Conservation (phyloP, 2,113 vertebrate species). For the Nibea coibor region DNA sequence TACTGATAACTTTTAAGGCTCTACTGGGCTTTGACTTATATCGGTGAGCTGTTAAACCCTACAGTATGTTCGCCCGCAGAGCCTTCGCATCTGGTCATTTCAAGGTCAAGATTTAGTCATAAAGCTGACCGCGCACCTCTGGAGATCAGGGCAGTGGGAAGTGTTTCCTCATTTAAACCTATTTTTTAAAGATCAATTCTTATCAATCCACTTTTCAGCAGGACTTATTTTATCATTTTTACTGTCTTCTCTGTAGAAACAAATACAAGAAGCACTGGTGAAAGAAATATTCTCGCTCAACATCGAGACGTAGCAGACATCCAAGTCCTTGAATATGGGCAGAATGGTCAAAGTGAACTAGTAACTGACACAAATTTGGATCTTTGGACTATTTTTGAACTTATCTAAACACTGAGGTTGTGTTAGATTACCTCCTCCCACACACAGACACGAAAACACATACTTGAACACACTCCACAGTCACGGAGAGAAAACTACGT, state of each 20-base stretch:
- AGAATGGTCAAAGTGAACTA: not conserved
- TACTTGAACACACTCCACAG: slow-evolving; percentile 41
- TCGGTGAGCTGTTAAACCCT: not conserved
- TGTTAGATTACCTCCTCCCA: slow-evolving; percentile 38
- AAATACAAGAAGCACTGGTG: not conserved
- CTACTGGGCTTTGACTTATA: not conserved
- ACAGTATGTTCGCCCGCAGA: not conserved
- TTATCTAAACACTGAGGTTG: slow-evolving; percentile 8
- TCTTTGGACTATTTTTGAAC: slow-evolving; percentile 19
- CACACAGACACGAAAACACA: slow-evolving; percentile 11
- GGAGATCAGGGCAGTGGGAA: not conserved
- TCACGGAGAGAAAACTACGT: slow-evolving; percentile 40
- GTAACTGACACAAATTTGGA: not conserved
- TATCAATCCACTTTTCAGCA: no score
- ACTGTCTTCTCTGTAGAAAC: no score
- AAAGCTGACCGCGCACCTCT: not conserved
- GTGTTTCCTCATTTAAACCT: not conserved
- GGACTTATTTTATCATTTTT: not conserved
- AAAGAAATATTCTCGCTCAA: not conserved
- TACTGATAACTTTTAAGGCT: not conserved
- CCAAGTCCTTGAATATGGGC: not conserved
- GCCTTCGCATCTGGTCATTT: not conserved
- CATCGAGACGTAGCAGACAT: not conserved
- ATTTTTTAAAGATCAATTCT: not conserved
- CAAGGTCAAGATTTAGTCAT: not conserved